phyloP scores from a whole-genome alignment of 2,888 invertebrate genomes.

The Drosophila putrida region DNA sequence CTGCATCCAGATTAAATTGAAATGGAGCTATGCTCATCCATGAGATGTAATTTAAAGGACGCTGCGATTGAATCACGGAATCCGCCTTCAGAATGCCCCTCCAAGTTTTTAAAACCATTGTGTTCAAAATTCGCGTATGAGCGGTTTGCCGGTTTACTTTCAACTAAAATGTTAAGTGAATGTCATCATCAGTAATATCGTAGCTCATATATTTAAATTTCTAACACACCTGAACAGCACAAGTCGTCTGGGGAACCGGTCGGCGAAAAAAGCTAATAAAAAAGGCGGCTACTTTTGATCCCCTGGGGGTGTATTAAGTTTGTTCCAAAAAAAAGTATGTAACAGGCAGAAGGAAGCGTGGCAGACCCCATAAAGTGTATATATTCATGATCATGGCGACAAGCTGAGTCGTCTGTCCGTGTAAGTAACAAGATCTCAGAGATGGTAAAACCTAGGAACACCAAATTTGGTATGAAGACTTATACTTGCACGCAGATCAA shows the following conservation, averaged over 20 bases:
- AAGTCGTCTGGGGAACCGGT: slow-evolving; percentile 54
- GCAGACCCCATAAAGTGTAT: too few species aligned
- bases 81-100: slow-evolving; percentile 81
- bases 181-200: slow-evolving; percentile 17
- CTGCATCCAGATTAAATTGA: slow-evolving; percentile 76
- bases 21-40: slow-evolving; percentile 83
- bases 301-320: too few species aligned
- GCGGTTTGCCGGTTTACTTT: slow-evolving; percentile 45
- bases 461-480: too few species aligned
- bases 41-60: slow-evolving; percentile 81
- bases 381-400: too few species aligned
- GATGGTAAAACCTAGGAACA: too few species aligned
- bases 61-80: slow-evolving; percentile 82
- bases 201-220: slow-evolving; percentile 50
- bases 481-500: too few species aligned
- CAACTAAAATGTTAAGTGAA: slow-evolving; percentile 49
- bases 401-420: too few species aligned
- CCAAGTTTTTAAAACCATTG: slow-evolving; percentile 78
- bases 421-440: too few species aligned
- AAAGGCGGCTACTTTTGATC: slow-evolving; percentile 71
- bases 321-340: too few species aligned
- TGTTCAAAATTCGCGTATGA: slow-evolving; percentile 36
- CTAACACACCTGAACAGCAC: slow-evolving; percentile 47
- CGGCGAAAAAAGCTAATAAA: slow-evolving; percentile 64
- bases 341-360: too few species aligned